Percentiles rank a stretch among this genome's conserved stretches.
These are phyloP conservation scores for Cyanoderma ruficeps DNA, from an alignment of 2,113 vertebrate species.

Conservation along the genomic window DNA sequence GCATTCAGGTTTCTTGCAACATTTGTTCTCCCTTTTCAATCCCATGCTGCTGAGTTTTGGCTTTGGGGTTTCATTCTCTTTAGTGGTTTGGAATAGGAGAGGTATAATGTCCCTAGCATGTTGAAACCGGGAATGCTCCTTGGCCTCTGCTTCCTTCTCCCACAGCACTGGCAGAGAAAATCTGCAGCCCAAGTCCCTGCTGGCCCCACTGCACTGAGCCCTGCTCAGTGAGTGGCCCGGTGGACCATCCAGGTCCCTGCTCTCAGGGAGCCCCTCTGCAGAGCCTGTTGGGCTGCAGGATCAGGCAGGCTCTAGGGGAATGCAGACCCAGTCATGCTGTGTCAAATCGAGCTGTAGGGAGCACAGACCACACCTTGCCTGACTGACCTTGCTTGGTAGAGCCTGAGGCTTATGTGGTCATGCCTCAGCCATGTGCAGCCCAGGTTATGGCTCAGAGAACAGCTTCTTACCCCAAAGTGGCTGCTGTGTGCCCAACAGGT, in stretches of 20 bases:
- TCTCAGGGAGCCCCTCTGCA: not conserved
- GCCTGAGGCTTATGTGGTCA: not conserved
- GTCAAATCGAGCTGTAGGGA: accelerated
- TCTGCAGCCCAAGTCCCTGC: not conserved
- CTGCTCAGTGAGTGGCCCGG: not conserved
- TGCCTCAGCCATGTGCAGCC: not conserved
- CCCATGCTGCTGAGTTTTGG: not conserved
- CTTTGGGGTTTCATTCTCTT: not conserved
- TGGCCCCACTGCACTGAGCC: not conserved
- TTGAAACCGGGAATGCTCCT: not conserved
- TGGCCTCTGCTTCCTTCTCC: not conserved
- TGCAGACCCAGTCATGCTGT: not conserved
- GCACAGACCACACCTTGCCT: not conserved
- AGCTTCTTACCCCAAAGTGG: not conserved
- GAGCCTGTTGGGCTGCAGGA: not conserved
- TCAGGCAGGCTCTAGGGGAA: not conserved
- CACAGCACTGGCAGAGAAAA: not conserved
- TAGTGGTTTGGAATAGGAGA: not conserved
- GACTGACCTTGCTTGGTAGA: not conserved
- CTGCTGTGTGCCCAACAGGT: not conserved
- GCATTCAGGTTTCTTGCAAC: not conserved
- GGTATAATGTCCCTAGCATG: accelerated
- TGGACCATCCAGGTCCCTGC: accelerated
- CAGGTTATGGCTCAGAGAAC: not conserved
- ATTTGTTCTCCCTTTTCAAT: not conserved